These are phyloP conservation scores for Trissolcus japonicus DNA, from an alignment of 2,888 invertebrate genomes.

Conservation along the genomic window DNA sequence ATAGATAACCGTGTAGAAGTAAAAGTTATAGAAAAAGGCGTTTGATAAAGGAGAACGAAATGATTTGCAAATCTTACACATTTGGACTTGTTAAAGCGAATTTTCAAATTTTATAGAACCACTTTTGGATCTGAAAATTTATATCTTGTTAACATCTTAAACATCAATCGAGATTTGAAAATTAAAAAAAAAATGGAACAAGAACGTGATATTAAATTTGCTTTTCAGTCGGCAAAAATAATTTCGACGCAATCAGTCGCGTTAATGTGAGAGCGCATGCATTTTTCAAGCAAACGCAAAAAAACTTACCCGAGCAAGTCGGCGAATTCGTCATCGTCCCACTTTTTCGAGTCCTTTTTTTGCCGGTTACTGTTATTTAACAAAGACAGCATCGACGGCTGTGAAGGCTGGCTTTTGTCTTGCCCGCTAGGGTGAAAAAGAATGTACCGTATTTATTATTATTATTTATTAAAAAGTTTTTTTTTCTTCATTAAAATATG, in stretches of 20 bases:
- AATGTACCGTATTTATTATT: no score
- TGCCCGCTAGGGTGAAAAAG: slow-evolving; percentile 51
- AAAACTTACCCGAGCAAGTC: slow-evolving; percentile 83
- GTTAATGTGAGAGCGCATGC: neutral
- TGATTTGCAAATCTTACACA: no score
- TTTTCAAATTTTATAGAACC: no score
- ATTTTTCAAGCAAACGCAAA: neutral
- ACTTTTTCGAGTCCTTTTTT: slow-evolving; percentile 67
- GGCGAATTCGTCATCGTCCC: slow-evolving; percentile 82
- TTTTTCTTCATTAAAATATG: slow-evolving; percentile 1
- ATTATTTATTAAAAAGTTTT: no score
- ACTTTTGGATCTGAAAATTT: no score
- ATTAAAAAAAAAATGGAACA: no score
- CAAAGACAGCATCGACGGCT: slow-evolving; percentile 74
- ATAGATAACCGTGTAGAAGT: neutral
- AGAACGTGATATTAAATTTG: no score
- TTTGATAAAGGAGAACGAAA: neutral
- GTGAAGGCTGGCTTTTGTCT: slow-evolving; percentile 64
- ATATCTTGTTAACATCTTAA: no score
- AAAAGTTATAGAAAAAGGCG: no score
- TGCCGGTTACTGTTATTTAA: slow-evolving; percentile 70
- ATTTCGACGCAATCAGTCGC: no score
- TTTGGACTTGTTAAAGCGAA: no score
- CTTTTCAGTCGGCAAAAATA: neutral
- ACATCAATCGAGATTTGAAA: no score